Percentiles rank a stretch among this genome's conserved stretches.
phyloP scores from a whole-genome alignment of 2,888 invertebrate genomes.

The Phaonia tiefii region DNA sequence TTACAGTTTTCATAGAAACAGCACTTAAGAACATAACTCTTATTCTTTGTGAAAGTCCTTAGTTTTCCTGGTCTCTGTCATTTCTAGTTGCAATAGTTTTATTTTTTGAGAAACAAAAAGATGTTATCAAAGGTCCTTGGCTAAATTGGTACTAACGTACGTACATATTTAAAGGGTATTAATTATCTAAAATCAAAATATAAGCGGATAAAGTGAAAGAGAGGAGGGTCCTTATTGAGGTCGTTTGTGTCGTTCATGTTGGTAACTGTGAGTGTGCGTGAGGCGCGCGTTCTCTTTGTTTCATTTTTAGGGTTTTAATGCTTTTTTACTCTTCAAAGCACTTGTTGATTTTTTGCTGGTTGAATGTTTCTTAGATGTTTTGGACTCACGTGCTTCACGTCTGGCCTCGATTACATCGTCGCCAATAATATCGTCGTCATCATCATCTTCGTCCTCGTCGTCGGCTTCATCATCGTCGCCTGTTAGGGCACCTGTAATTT shows the following conservation, averaged over 20 bases:
- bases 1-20: conserved; percentile 16
- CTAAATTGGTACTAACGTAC: conserved; percentile 27
- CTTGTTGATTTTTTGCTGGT: conserved; percentile 78
- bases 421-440: conserved; percentile 85
- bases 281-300: conserved; percentile 17
- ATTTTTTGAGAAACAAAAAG: background rate
- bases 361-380: conserved; percentile 72
- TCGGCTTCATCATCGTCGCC: conserved; percentile 84
- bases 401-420: conserved; percentile 85
- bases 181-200: conserved; percentile 41
- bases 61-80: background rate
- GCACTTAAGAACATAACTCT: conserved; percentile 37
- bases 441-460: conserved; percentile 85
- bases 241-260: conserved; percentile 68
- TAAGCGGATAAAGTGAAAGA: conserved; percentile 13
- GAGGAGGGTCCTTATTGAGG: conserved; percentile 64
- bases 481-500: conserved; percentile 85
- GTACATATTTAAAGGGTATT: conserved; percentile 28
- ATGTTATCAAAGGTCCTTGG: conserved; percentile 33
- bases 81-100: background rate
- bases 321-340: conserved; percentile 78
- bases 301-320: conserved; percentile 74
- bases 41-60: conserved; percentile 24
- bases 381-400: conserved; percentile 91
- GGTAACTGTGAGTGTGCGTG: conserved; percentile 48